Percentiles rank a stretch among this genome's conserved stretches.
Conservation (phyloP, 2,888 invertebrate genomes). For the Crossocerus cetratus region DNA sequence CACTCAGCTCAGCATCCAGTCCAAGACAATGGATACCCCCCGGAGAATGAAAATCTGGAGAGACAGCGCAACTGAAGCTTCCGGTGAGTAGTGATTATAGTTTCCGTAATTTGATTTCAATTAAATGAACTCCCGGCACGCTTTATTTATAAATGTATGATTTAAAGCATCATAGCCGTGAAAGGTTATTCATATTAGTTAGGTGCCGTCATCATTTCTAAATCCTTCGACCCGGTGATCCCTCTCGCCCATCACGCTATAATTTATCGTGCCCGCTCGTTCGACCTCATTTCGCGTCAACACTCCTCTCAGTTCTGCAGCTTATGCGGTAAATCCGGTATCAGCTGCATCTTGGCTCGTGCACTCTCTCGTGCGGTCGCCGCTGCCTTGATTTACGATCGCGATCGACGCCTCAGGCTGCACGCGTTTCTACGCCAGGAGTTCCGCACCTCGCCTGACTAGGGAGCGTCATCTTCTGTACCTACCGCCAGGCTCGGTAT, state of each 20-base stretch:
- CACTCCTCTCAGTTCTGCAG: slow-evolving; percentile 35
- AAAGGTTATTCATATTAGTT: background rate
- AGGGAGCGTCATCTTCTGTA: too few relatives aligned
- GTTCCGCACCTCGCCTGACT: slow-evolving; percentile 12
- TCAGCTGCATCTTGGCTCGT: slow-evolving; percentile 13
- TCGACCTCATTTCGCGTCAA: slow-evolving; percentile 47
- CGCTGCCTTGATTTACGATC: slow-evolving; percentile 58
- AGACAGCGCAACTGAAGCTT: background rate
- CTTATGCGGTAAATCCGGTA: slow-evolving; percentile 33
- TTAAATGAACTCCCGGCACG: too few relatives aligned
- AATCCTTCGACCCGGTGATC: slow-evolving; percentile 36
- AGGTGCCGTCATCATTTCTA: slow-evolving; percentile 16
- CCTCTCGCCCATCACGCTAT: slow-evolving; percentile 30
- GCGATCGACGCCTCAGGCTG: slow-evolving; percentile 37
- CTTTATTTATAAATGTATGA: too few relatives aligned
- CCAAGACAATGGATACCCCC: slow-evolving; percentile 4
- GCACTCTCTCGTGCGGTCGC: slow-evolving; percentile 27
- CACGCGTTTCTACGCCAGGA: slow-evolving; percentile 21
- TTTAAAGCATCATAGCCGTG: too few relatives aligned
- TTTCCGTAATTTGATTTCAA: background rate
- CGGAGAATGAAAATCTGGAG: background rate
- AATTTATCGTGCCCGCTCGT: slow-evolving; percentile 43
- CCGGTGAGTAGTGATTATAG: slow-evolving; percentile 34
- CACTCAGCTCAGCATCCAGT: slow-evolving; percentile 6
- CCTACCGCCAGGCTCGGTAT: too few relatives aligned